Percentiles rank a stretch among this genome's conserved stretches.
Evolutionary conservation across 2,888 invertebrate species (phyloP).

Genomic region (Cantharis flavilabris): DNA sequence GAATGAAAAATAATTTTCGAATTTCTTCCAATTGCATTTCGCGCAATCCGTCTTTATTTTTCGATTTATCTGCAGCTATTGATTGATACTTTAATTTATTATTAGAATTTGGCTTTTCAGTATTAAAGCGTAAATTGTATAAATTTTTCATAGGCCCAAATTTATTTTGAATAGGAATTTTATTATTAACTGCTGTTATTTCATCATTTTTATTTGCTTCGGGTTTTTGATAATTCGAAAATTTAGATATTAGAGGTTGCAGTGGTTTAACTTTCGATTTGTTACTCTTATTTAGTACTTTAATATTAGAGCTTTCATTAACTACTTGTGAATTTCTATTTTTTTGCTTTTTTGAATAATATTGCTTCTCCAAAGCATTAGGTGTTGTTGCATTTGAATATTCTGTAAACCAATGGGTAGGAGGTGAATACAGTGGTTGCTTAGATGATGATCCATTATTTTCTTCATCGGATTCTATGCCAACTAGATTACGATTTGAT

Average conservation of each 20-base stretch:
- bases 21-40: slow-evolving; percentile 47
- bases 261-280: neutral
- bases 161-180: neutral
- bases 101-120: neutral
- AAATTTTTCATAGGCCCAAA: neutral
- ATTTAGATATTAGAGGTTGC: neutral
- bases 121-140: neutral
- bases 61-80: neutral
- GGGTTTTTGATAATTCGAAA: neutral
- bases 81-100: neutral
- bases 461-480: slow-evolving; percentile 55
- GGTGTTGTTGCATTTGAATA: slow-evolving; percentile 35
- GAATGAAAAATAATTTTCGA: slow-evolving; percentile 50
- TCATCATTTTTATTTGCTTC: neutral
- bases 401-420: slow-evolving; percentile 62
- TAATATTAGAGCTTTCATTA: neutral
- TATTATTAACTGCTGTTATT: neutral
- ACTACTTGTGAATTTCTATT: neutral
- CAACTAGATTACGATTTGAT: slow-evolving; percentile 53
- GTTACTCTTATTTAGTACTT: neutral
- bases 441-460: slow-evolving; percentile 55
- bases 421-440: slow-evolving; percentile 59
- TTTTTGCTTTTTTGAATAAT: slow-evolving; percentile 7
- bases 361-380: slow-evolving; percentile 14
- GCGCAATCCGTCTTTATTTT: neutral